Percentiles rank a stretch among this genome's conserved stretches.
Conservation (phyloP, 2,797 vertebrate genomes). For the Hyperoplus immaculatus region DNA sequence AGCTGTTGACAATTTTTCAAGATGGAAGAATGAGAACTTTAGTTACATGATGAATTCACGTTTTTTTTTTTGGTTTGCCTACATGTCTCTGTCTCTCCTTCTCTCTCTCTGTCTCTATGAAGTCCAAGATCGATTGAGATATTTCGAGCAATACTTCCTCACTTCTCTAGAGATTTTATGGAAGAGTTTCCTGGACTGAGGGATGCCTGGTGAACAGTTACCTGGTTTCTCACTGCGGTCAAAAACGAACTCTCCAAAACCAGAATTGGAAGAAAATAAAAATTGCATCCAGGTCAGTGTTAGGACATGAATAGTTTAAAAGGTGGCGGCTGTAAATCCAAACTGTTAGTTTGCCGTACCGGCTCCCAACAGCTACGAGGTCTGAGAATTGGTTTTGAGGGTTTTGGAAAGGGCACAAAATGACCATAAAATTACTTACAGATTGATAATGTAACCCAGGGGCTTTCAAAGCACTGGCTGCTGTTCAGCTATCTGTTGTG, state of each 20-base stretch:
- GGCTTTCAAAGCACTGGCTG: constrained; percentile 17
- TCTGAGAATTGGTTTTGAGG: neutral
- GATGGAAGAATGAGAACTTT: no score
- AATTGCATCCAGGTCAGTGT: neutral
- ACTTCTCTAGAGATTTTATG: neutral
- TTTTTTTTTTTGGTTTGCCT: no score
- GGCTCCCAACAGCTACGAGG: neutral
- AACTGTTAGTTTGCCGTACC: neutral
- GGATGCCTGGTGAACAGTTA: neutral
- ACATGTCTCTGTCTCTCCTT: no score
- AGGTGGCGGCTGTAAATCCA: neutral
- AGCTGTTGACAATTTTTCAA: no score
- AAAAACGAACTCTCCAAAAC: neutral
- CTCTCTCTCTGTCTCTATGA: no score
- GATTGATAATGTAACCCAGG: constrained; percentile 10
- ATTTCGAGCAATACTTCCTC: neutral
- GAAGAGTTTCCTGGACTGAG: constrained; percentile 2
- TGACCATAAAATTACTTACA: constrained; percentile 21
- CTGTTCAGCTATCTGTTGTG: constrained; percentile 22
- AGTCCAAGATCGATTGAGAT: no score
- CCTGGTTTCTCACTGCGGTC: neutral
- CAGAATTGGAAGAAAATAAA: constrained; percentile 3
- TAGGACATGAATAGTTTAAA: neutral
- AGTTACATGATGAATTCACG: no score
- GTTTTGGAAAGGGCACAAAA: neutral